Evolutionary conservation across 2,113 vertebrate species (phyloP), one percentile per base, ranked within the genome.

Genomic region (Gobiocypris rarus): DNA sequence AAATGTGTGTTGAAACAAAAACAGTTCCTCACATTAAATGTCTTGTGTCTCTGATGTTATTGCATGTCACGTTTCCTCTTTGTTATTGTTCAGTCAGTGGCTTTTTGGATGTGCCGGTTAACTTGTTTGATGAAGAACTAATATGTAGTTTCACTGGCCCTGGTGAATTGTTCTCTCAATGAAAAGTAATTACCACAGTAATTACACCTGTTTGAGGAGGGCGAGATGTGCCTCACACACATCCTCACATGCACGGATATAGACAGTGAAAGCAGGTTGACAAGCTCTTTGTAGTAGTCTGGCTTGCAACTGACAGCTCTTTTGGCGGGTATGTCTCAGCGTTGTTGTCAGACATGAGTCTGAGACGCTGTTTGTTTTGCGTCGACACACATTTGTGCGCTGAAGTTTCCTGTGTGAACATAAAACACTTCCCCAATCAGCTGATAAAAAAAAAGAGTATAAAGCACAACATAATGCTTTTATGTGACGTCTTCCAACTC

Each of bases 291-390:
- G 75, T 82, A 77, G 75, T 61, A 81, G 50, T 81, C 65, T 82
- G 70, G 38, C 76, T 81, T 22, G 50, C n/a, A 15, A 81, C 65
- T 86, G 83, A 83, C 75, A 86, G 87, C 85, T 88, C 56, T 81
- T 83, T 83, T 80, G 80, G 78, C 79, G 24, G 79, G 58, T 83
- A 74, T 67, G 79, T 69, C 41, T 78, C 74, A 41, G 74, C 19
- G 54, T 83, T 74, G 86, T 82, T 84, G 84, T 85, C 77, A 82
- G 59, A 85, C 54, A 73, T 26, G 15, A 65, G 45, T 65, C 52
- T 82, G 34, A 76, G 65, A 67, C 76, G 24, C 69, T 81, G 67
- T 83, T 85, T 83, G 74, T 83, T 86, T 84, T 75, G 82, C 28
- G 59, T 82, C 28, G 11, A 87, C 50, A 58, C 69, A 73, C 69